Conservation (phyloP, 23 tunicate species). For the Ascidia mentula region DNA sequence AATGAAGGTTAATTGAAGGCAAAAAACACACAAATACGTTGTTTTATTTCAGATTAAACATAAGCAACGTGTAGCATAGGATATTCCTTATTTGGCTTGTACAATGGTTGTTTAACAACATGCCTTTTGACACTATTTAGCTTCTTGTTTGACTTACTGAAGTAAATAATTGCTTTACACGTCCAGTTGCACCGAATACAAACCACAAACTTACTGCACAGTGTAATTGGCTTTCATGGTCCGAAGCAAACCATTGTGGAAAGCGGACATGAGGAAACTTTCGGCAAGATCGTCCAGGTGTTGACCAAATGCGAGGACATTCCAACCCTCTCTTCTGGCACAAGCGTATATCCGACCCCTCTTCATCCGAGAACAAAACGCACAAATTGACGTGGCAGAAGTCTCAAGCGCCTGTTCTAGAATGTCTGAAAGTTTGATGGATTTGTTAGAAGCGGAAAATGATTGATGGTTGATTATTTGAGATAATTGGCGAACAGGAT, state of each 20-base stretch:
- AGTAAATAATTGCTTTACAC: too few species aligned
- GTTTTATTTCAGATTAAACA: too few species aligned
- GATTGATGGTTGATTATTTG: too few species aligned
- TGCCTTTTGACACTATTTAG: too few species aligned
- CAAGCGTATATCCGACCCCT: conserved; percentile 88
- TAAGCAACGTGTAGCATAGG: too few species aligned
- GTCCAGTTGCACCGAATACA: not conserved
- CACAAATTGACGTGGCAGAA: conserved; percentile 85
- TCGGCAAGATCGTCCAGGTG: conserved; percentile 98
- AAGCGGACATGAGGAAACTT: conserved; percentile 93
- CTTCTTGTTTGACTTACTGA: too few species aligned
- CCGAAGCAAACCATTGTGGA: conserved; percentile 88
- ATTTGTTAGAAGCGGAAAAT: not conserved
- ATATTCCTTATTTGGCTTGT: too few species aligned
- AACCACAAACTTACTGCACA: conserved; percentile 42
- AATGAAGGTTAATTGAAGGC: too few species aligned
- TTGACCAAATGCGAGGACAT: conserved; percentile 98
- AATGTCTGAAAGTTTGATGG: conserved; percentile 30
- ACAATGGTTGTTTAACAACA: too few species aligned
- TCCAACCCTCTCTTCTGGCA: conserved; percentile 92
- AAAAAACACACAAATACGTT: too few species aligned
- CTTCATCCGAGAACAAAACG: conserved; percentile 98
- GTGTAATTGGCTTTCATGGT: conserved; percentile 97
- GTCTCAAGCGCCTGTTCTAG: conserved; percentile 70
- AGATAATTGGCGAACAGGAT: too few species aligned